Evolutionary conservation across 2,888 invertebrate genomes (phyloP).

Genomic region (Tridacna crocea): DNA sequence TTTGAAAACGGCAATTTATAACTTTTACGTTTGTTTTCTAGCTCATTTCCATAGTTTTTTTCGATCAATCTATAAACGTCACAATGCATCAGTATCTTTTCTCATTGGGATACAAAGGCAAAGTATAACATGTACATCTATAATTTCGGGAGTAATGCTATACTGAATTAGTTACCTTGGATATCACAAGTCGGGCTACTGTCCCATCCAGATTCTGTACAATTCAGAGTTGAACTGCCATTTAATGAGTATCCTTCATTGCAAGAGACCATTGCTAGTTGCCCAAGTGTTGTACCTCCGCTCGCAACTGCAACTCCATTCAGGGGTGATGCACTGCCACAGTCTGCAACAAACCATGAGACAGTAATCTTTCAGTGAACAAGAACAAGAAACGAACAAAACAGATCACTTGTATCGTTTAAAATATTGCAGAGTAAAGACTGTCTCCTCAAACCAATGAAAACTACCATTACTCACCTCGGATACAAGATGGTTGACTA

Average conservation of each 20-base stretch:
- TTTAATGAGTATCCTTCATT: constrained; percentile 6
- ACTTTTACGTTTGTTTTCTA: too few species aligned
- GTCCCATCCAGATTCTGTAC: constrained; percentile 13
- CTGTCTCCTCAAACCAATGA: too few species aligned
- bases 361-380: constrained; percentile 16
- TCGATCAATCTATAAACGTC: too few species aligned
- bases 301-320: constrained; percentile 7
- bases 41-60: too few species aligned
- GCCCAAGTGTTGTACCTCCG: not conserved
- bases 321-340: constrained; percentile 14
- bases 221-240: not conserved
- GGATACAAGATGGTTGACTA: constrained; percentile 18
- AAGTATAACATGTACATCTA: too few species aligned
- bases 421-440: not conserved
- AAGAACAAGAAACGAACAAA: not conserved
- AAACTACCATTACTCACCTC: not conserved
- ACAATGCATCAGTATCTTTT: too few species aligned
- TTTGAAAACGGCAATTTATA: too few species aligned
- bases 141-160: too few species aligned
- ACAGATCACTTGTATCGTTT: not conserved
- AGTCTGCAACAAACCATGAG: constrained; percentile 5
- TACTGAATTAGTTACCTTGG: not conserved
- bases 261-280: not conserved
- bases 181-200: constrained; percentile 8
- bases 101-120: too few species aligned